Evolutionary conservation across 1,140 invertebrate genomes (phyloP).

Genomic region (Apis florea): DNA sequence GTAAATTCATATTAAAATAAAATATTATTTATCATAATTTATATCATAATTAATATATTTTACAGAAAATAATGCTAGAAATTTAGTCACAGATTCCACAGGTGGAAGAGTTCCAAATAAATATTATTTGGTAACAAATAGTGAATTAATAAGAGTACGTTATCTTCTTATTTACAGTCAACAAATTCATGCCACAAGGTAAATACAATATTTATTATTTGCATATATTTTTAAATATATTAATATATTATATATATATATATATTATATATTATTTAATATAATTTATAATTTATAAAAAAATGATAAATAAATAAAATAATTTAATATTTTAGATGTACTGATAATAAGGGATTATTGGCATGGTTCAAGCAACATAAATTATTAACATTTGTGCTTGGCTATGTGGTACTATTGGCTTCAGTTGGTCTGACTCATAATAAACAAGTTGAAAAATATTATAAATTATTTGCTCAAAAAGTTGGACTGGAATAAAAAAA

Average conservation of each 20-base stretch:
- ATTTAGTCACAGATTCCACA: conserved; percentile 76
- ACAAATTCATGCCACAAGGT: conserved; percentile 73
- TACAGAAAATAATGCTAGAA: conserved; percentile 71
- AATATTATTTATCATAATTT: conserved; percentile 1
- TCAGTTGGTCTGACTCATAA: conserved; percentile 79
- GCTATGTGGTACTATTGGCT: conserved; percentile 77
- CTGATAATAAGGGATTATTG: conserved; percentile 67
- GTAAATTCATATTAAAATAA: conserved; percentile 55
- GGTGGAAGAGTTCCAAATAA: conserved; percentile 84
- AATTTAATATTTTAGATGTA: conserved; percentile 65
- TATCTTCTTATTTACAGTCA: conserved; percentile 89
- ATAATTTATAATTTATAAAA: background rate
- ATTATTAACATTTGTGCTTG: conserved; percentile 77
- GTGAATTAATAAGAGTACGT: conserved; percentile 87
- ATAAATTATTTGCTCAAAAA: conserved; percentile 75
- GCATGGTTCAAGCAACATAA: conserved; percentile 79
- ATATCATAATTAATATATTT: conserved; percentile 20
- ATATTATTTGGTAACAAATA: conserved; percentile 88
- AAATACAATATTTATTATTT: conserved; percentile 42
- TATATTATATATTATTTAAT: background rate
- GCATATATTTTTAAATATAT: background rate
- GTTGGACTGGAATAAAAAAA: conserved; percentile 70
- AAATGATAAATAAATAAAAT: background rate
- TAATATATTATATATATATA: too few relatives aligned
- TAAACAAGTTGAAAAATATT: conserved; percentile 78